phyloP scores from a whole-genome alignment of 2,888 invertebrate species.

The Drosophila austrosaltans region DNA sequence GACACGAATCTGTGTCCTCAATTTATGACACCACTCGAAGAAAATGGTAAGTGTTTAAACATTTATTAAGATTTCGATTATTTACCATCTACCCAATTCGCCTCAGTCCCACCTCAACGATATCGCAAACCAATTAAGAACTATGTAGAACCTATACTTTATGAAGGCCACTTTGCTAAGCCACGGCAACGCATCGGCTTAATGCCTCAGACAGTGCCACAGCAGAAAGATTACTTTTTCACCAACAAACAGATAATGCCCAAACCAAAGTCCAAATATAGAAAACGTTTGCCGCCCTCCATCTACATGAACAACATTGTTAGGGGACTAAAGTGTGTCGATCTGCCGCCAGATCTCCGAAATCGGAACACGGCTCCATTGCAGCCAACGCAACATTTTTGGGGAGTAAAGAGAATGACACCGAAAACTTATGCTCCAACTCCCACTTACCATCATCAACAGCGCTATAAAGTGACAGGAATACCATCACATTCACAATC shows the following conservation, averaged over 20 bases:
- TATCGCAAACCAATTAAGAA: constrained; percentile 63
- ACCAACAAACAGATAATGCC: constrained; percentile 68
- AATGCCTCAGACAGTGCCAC: constrained; percentile 27
- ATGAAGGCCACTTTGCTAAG: constrained; percentile 60
- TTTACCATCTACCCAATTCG: neutral
- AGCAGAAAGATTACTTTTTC: constrained; percentile 56
- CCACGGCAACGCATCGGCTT: constrained; percentile 50
- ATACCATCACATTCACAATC: neutral
- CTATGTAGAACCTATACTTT: constrained; percentile 68
- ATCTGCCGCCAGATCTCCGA: neutral
- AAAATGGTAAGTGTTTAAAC: constrained; percentile 12
- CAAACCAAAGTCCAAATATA: constrained; percentile 52
- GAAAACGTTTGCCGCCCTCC: constrained; percentile 57
- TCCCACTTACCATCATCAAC: neutral
- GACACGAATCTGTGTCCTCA: constrained; percentile 67
- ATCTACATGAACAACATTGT: constrained; percentile 71
- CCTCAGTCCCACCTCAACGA: constrained; percentile 10
- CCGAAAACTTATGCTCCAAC: neutral
- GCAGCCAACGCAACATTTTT: constrained; percentile 17
- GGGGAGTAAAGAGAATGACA: constrained; percentile 19
- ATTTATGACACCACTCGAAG: constrained; percentile 44
- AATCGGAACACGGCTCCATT: neutral
- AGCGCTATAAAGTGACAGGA: neutral
- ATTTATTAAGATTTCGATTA: neutral
- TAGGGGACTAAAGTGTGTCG: constrained; percentile 58